Percentiles rank a stretch among this genome's conserved stretches.
Conservation (phyloP, 2,797 vertebrate species). For the Mormyrus proboscirostris region DNA sequence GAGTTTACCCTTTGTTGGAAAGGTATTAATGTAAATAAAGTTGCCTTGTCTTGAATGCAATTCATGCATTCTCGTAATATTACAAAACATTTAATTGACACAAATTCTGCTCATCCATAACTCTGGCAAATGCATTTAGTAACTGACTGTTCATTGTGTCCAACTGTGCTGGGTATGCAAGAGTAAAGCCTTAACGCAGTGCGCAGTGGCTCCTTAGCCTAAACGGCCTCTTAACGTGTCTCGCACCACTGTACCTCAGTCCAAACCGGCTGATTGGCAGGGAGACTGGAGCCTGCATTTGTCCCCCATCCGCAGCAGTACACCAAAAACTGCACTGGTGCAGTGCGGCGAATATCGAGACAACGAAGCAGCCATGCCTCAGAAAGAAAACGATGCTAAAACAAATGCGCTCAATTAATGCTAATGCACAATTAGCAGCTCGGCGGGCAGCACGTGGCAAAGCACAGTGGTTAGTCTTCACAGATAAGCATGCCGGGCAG, state of each 20-base stretch:
- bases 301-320: background rate
- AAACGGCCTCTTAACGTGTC: background rate
- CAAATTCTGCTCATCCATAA: background rate
- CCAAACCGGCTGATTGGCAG: background rate
- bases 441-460: constrained; percentile 23
- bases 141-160: constrained; percentile 19
- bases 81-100: background rate
- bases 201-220: background rate
- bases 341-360: background rate
- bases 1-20: background rate
- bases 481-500: constrained; percentile 42
- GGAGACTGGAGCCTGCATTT: background rate
- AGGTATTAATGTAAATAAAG: background rate
- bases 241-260: background rate
- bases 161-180: background rate
- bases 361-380: constrained; percentile 29
- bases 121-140: constrained; percentile 21
- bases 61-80: background rate
- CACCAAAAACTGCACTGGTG: background rate
- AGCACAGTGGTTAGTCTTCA: constrained; percentile 34
- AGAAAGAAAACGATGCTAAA: constrained; percentile 18
- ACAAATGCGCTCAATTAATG: constrained; percentile 48
- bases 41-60: background rate
- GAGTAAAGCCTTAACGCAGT: background rate
- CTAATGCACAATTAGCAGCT: constrained; percentile 44